Base-by-base conservation (phyloP, 2,888 invertebrate species). In the Cordilura impudica region DNA sequence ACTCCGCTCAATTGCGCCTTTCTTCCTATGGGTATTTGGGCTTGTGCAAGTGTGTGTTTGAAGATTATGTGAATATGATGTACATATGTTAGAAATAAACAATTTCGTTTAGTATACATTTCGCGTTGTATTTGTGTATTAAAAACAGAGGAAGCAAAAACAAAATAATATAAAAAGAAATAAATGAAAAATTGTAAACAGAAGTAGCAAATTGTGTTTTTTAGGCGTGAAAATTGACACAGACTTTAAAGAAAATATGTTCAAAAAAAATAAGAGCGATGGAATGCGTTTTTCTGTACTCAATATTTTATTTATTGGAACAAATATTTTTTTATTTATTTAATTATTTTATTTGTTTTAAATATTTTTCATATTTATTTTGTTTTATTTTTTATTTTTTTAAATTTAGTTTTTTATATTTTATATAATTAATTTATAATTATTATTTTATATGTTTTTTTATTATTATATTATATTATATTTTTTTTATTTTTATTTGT, bases 101-200 rank as follows among this genome's bases (percentile, higher is more conserved):
- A 60, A 54, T 67, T 67, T 51, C 53, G 18, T 61, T 74, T 69
- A 75, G 69, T 75, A 61, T 67, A 56, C 19, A 61, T 67, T 74
- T 16, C 16, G 54, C 45, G 60, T 74, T 54, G 35, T 60, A n/a
- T 58, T 39, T 14, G 53, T 73, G 47, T 58, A 66, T 66, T 60
- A 21, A 61, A 67, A 53, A 39, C n/a, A 21, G 21, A 43, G 18
- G 0, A 10, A 31, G 12, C 0, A 56, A 39, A 4, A 43, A 8
- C 0, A 1, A 29, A 19, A 54, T 5, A 53, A 51, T 23, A 8
- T 4, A 6, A 19, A 19, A 29, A 45, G 14, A 49, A 10, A 7
- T 18, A 6, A 54, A 66, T 8, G 2, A 23, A 58, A 39, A 39
- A 12, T 16, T 21, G n/a, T 10, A 12, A 60, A 39, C 31, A 19